phyloP scores from a whole-genome alignment of 2,113 vertebrate genomes.

The Eulacestoma nigropectus region DNA sequence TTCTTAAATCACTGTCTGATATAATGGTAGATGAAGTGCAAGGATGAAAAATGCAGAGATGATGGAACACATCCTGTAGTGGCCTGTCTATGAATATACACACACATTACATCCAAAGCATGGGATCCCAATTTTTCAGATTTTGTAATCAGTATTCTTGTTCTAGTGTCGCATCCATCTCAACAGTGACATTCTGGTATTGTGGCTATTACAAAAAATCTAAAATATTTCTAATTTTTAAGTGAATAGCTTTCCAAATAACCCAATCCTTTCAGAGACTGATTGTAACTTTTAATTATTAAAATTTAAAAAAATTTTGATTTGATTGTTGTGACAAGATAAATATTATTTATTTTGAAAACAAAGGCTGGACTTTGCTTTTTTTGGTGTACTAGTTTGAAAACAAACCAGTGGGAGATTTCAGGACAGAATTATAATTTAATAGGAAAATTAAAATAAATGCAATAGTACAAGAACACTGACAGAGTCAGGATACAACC shows the following conservation, averaged over 20 bases:
- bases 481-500: no score
- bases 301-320: neutral
- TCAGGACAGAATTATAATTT: no score
- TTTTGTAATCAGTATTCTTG: neutral
- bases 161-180: no score
- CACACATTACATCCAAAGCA: neutral
- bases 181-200: neutral
- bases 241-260: neutral
- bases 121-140: neutral
- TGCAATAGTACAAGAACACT: no score
- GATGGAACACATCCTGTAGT: neutral
- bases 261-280: neutral
- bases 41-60: neutral
- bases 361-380: fast-evolving
- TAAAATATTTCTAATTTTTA: neutral
- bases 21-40: neutral
- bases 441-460: no score
- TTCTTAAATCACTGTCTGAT: neutral
- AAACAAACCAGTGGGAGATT: no score
- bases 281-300: neutral
- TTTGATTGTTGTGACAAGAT: neutral
- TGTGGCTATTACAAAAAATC: neutral
- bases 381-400: no score
- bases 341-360: neutral
- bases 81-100: neutral